These are phyloP conservation scores for Drosophila trapezifrons DNA, from an alignment of 1,140 invertebrate species.

Conservation along the genomic window DNA sequence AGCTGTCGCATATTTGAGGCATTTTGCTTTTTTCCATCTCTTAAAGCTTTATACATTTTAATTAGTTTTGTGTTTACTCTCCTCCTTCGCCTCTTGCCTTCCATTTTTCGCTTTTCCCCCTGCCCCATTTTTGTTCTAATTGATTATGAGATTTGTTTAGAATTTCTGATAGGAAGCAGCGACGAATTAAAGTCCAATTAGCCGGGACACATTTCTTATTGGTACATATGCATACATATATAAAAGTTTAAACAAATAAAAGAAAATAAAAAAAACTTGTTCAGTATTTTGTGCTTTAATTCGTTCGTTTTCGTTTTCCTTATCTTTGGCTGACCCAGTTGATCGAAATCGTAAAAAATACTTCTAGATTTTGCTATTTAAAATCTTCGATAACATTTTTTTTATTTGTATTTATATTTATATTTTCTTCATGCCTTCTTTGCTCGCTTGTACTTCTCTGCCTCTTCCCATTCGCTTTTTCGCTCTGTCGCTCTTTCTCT, in stretches of 20 bases:
- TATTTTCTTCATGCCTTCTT: not conserved
- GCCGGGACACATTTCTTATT: not conserved
- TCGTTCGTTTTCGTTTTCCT: not conserved
- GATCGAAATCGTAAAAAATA: conserved; percentile 10
- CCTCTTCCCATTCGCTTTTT: not conserved
- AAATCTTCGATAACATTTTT: conserved; percentile 18
- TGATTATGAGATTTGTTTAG: conserved; percentile 20
- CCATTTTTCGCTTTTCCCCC: not conserved
- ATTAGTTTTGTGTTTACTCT: conserved; percentile 26
- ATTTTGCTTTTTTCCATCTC: conserved; percentile 23
- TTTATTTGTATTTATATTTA: not conserved
- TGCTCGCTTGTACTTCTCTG: conserved; percentile 10
- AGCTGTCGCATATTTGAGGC: conserved; percentile 37
- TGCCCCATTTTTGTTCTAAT: conserved; percentile 8
- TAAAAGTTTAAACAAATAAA: not conserved
- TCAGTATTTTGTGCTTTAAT: not conserved
- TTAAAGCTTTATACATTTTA: conserved; percentile 33
- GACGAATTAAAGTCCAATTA: conserved; percentile 25
- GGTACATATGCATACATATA: not conserved
- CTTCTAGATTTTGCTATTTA: conserved; percentile 10
- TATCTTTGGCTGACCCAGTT: conserved; percentile 26
- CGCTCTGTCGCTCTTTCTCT: not conserved
- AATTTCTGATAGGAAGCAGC: conserved; percentile 7
- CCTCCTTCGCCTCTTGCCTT: conserved; percentile 2
- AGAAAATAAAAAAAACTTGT: not conserved